These are phyloP conservation scores for Celastrina argiolus DNA, from an alignment of 2,888 invertebrate species.

Conservation along the genomic window DNA sequence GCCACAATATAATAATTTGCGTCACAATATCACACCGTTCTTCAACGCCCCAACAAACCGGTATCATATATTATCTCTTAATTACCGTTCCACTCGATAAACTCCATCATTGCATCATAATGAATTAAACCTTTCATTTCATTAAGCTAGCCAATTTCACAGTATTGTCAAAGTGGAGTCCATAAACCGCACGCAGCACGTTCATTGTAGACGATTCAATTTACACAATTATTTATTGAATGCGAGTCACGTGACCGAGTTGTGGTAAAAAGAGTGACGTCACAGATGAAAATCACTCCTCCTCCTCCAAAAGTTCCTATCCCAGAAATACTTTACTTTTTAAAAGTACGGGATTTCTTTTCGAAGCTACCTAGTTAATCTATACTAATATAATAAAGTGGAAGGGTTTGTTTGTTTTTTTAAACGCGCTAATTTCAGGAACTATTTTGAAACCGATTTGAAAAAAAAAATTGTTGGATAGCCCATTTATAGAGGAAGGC, in stretches of 20 bases:
- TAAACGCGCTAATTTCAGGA: no score
- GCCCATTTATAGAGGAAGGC: no score
- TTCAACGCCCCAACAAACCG: background rate
- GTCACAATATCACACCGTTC: background rate
- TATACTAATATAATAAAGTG: no score
- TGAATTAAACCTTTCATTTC: conserved; percentile 5
- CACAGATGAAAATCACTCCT: no score
- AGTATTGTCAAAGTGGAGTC: background rate
- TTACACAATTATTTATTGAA: conserved; percentile 2
- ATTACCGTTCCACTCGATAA: conserved; percentile 15
- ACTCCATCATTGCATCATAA: background rate
- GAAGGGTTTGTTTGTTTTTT: no score
- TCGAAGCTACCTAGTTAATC: no score
- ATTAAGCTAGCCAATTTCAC: conserved; percentile 5
- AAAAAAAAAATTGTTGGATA: no score
- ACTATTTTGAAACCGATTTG: no score
- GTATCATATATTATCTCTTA: conserved; percentile 4
- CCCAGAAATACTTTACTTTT: no score
- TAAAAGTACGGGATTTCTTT: no score
- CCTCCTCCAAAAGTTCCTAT: no score
- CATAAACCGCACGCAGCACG: background rate
- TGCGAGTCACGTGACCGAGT: background rate
- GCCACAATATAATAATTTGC: background rate
- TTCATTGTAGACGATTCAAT: conserved; percentile 5
- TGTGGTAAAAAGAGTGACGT: background rate